These are phyloP conservation scores for Priapulus caudatus DNA, from an alignment of 2,888 invertebrate genomes.

Conservation along the genomic window DNA sequence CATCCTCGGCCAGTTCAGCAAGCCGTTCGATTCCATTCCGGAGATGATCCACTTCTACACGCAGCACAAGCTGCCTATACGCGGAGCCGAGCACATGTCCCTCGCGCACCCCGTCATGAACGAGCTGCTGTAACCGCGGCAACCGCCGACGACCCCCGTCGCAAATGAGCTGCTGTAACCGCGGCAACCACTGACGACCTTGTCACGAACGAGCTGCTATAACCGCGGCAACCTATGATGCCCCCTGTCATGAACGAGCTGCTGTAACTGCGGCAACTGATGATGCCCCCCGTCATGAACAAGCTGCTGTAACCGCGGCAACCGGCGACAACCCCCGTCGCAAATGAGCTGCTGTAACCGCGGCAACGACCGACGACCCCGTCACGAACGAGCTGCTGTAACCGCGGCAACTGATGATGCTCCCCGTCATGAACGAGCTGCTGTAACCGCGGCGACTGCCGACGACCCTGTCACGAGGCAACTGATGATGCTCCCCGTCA, in stretches of 20 bases:
- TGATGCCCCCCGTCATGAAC: slow-evolving; percentile 72
- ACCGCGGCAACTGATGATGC: slow-evolving; percentile 80
- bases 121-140: slow-evolving; percentile 56
- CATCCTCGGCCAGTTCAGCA: slow-evolving; percentile 81
- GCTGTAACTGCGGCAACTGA: slow-evolving; percentile 57
- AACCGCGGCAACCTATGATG: slow-evolving; percentile 60
- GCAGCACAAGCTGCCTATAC: slow-evolving; percentile 77
- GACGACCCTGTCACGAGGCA: slow-evolving; percentile 80
- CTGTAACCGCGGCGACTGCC: slow-evolving; percentile 57
- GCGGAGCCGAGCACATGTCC: slow-evolving; percentile 92
- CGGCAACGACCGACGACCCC: too few relatives aligned
- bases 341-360: slow-evolving; percentile 66
- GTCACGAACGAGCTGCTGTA: too few relatives aligned
- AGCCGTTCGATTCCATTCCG: slow-evolving; percentile 83
- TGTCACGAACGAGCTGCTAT: slow-evolving; percentile 68
- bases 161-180: slow-evolving; percentile 61
- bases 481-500: slow-evolving; percentile 60
- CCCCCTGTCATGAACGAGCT: slow-evolving; percentile 76
- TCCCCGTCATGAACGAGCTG: slow-evolving; percentile 74
- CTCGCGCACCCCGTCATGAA: slow-evolving; percentile 79
- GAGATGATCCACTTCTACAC: slow-evolving; percentile 89
- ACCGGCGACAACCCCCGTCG: slow-evolving; percentile 70
- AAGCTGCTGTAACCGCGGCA: slow-evolving; percentile 57
- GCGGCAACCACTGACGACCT: slow-evolving; percentile 82
- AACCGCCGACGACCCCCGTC: slow-evolving; percentile 81